Evolutionary conservation across 1,140 invertebrate species (phyloP).

Genomic region (Ceratitis capitata): DNA sequence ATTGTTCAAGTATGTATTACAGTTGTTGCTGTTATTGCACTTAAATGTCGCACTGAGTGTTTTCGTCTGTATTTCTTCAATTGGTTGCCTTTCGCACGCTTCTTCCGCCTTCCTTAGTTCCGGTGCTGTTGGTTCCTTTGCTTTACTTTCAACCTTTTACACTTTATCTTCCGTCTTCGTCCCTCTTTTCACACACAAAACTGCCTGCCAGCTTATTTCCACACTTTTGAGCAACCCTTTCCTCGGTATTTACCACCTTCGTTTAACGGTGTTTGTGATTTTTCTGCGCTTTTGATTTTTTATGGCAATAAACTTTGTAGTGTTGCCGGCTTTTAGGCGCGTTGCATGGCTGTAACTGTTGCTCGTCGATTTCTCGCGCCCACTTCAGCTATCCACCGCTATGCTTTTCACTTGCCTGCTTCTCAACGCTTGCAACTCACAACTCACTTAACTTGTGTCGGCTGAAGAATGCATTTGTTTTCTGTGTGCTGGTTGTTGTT

Average conservation of each 20-base stretch:
- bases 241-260: neutral
- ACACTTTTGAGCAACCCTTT: neutral
- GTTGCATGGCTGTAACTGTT: neutral
- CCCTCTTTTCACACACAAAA: neutral
- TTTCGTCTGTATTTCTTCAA: conserved; percentile 11
- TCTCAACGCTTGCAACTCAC: neutral
- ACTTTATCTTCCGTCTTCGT: neutral
- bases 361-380: neutral
- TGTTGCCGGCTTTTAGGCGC: conserved; percentile 29
- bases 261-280: conserved; percentile 20
- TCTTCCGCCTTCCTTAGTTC: neutral
- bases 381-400: neutral
- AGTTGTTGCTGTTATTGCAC: neutral
- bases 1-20: neutral
- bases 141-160: neutral
- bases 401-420: neutral
- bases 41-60: neutral
- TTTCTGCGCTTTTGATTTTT: conserved; percentile 26
- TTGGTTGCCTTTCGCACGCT: neutral
- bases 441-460: neutral
- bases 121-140: neutral
- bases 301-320: conserved; percentile 37
- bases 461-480: neutral
- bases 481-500: neutral
- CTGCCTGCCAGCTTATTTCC: neutral